Conservation (phyloP, 2,888 invertebrate species). For the Phortica okadai region DNA sequence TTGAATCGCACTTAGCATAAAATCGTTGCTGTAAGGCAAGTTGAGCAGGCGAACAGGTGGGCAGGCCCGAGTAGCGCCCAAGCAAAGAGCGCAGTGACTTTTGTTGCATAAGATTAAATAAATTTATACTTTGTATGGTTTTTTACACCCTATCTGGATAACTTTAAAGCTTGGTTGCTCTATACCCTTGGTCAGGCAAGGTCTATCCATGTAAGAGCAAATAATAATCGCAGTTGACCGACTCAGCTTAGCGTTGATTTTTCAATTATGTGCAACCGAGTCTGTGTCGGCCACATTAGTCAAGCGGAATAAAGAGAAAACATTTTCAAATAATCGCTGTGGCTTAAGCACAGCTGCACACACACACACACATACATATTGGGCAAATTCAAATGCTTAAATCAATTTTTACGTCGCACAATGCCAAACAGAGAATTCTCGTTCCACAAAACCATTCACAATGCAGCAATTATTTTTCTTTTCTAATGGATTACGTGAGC, state of each 20-base stretch:
- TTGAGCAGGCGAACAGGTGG: too few relatives aligned
- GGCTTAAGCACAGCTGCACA: too few relatives aligned
- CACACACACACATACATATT: not conserved
- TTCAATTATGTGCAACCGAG: conserved; percentile 37
- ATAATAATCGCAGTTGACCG: conserved; percentile 1
- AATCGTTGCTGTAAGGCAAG: not conserved
- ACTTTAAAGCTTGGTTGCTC: too few relatives aligned
- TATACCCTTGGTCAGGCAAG: not conserved
- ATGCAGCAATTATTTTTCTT: conserved; percentile 39
- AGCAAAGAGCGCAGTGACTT: too few relatives aligned
- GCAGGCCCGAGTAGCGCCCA: too few relatives aligned
- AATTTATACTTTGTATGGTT: too few relatives aligned
- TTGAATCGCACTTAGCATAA: not conserved
- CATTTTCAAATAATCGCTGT: too few relatives aligned
- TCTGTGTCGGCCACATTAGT: conserved; percentile 1
- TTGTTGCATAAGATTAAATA: too few relatives aligned
- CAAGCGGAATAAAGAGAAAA: not conserved
- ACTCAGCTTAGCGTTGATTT: conserved; percentile 26
- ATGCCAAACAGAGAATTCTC: not conserved
- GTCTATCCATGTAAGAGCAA: not conserved
- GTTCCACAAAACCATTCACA: not conserved
- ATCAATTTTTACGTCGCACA: conserved; percentile 22
- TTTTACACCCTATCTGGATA: too few relatives aligned
- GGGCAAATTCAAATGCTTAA: conserved; percentile 36
- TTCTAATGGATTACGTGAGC: conserved; percentile 43